phyloP scores from a whole-genome alignment of 2,797 vertebrate genomes.

The Morelia viridis region DNA sequence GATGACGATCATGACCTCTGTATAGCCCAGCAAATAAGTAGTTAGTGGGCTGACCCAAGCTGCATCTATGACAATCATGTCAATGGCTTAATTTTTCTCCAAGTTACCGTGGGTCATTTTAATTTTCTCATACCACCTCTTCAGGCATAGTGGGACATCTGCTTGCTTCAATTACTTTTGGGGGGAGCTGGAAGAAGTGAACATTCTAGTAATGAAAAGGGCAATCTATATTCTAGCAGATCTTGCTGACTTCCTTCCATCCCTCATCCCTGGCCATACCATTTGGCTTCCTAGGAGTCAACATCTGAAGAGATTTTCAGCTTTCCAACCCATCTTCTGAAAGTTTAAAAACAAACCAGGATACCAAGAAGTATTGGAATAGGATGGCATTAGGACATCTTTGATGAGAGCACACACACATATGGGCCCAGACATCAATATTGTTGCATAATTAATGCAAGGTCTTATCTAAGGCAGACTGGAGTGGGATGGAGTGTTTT shows the following conservation, averaged over 20 bases:
- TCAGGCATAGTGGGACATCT: not conserved
- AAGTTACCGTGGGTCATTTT: not conserved
- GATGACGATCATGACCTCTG: not conserved
- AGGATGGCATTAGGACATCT: constrained; percentile 73
- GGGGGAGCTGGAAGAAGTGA: not conserved
- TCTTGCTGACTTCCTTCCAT: not conserved
- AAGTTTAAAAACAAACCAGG: constrained; percentile 47
- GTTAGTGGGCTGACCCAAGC: not conserved
- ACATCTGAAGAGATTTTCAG: constrained; percentile 18
- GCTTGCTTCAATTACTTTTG: not conserved
- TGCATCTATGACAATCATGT: not conserved
- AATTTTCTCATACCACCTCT: not conserved
- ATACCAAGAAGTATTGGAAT: constrained; percentile 67
- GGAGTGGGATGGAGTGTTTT: constrained; percentile 71
- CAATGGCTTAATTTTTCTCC: not conserved
- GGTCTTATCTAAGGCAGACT: constrained; percentile 65
- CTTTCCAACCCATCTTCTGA: constrained; percentile 68
- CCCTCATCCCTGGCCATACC: not conserved
- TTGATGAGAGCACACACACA: constrained; percentile 54
- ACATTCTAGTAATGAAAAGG: not conserved
- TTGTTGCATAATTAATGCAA: constrained; percentile 77
- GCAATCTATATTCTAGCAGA: not conserved
- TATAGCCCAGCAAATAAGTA: not conserved
- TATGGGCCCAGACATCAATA: constrained; percentile 67
- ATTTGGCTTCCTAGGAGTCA: not conserved